Evolutionary conservation across 2,797 vertebrate genomes (phyloP).

Genomic region (Phoebastria nigripes): DNA sequence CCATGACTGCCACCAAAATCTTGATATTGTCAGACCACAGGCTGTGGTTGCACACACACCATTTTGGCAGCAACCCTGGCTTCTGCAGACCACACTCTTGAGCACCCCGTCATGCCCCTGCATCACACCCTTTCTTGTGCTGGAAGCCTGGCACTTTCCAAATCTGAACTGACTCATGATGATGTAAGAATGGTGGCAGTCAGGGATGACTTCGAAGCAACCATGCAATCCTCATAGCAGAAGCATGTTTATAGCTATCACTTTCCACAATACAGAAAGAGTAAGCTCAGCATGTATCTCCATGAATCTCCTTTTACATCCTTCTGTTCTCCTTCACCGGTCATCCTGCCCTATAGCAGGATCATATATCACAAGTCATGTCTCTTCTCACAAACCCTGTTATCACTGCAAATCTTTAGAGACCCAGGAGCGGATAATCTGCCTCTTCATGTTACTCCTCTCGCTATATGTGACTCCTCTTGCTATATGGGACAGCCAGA

Average conservation of each 20-base stretch:
- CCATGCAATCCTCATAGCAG: background rate
- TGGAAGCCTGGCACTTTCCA: background rate
- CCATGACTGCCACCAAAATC: background rate
- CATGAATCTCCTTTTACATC: background rate
- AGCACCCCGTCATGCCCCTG: background rate
- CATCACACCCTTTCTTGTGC: background rate
- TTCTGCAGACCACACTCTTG: background rate
- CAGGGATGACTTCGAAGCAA: background rate
- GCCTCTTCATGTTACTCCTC: background rate
- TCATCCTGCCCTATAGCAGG: background rate
- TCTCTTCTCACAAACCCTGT: background rate
- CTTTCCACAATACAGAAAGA: background rate
- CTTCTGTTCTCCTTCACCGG: background rate
- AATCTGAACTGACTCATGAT: background rate
- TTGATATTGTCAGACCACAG: background rate
- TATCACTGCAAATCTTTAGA: background rate
- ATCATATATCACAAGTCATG: background rate
- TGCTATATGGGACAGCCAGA: conserved; percentile 32
- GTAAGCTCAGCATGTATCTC: background rate
- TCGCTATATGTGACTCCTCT: background rate
- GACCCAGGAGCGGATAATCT: background rate
- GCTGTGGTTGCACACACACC: background rate
- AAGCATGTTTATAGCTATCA: background rate
- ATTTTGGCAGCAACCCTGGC: background rate
- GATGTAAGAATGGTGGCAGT: background rate